Percentiles rank a stretch among this genome's conserved stretches.
Evolutionary conservation across 1,140 invertebrate genomes (phyloP).

Genomic region (Drosophila persimilis): DNA sequence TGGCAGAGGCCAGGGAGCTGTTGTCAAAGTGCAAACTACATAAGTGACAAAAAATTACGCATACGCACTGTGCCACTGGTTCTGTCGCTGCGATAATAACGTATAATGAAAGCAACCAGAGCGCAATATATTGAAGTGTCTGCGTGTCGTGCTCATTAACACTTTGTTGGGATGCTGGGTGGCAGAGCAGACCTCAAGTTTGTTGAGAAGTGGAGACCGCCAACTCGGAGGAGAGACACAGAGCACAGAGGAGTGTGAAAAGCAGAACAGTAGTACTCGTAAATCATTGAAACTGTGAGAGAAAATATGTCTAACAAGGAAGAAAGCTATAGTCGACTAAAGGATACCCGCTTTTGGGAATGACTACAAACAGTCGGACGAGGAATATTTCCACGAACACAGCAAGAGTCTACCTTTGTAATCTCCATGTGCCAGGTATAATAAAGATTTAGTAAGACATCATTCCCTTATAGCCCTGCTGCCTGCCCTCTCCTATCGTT

Average conservation of each 20-base stretch:
- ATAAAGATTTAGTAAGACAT: slow-evolving; percentile 35
- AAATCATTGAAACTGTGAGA: slow-evolving; percentile 48
- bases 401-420: too few species aligned
- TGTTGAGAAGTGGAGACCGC: slow-evolving; percentile 1
- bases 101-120: slow-evolving; percentile 41
- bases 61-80: slow-evolving; percentile 55
- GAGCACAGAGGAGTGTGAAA: background rate
- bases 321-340: too few species aligned
- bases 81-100: slow-evolving; percentile 26
- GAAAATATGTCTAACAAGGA: slow-evolving; percentile 34
- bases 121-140: slow-evolving; percentile 57
- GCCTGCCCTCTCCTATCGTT: slow-evolving; percentile 5
- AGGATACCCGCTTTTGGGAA: too few species aligned
- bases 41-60: slow-evolving; percentile 73
- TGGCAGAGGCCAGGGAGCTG: background rate
- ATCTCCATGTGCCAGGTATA: too few species aligned
- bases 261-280: slow-evolving; percentile 16
- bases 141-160: slow-evolving; percentile 60
- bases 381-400: too few species aligned
- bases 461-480: background rate
- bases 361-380: too few species aligned
- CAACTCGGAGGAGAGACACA: background rate
- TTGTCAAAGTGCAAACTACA: slow-evolving; percentile 53
- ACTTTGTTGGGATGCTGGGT: slow-evolving; percentile 38
- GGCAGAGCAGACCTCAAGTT: slow-evolving; percentile 29